phyloP scores from a whole-genome alignment of 1,140 invertebrate species.

The Papilio machaon region DNA sequence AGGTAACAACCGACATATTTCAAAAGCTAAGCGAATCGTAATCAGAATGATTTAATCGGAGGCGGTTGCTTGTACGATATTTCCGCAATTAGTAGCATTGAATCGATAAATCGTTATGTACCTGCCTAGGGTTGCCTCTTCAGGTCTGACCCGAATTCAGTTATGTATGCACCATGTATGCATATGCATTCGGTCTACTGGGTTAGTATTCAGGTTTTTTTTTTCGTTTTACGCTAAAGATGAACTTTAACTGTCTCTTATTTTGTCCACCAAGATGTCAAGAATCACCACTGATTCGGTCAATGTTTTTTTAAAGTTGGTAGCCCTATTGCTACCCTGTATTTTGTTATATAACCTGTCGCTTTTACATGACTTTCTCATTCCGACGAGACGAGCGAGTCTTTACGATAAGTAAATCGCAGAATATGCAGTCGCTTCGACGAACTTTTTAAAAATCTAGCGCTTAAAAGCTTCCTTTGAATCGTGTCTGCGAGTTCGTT shows the following conservation, averaged over 20 bases:
- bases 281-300: too few relatives aligned
- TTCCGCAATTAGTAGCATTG: constrained; percentile 24
- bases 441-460: constrained; percentile 27
- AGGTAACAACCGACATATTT: constrained; percentile 2
- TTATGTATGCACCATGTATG: too few relatives aligned
- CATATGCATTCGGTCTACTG: neutral
- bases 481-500: constrained; percentile 30
- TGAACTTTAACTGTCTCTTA: neutral
- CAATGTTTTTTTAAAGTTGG: neutral
- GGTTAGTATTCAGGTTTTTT: neutral
- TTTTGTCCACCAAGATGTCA: neutral
- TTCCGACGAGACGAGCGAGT: neutral
- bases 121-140: neutral
- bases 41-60: constrained; percentile 9
- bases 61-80: constrained; percentile 13
- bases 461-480: constrained; percentile 32
- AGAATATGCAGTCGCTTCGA: constrained; percentile 10
- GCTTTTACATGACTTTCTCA: constrained; percentile 22
- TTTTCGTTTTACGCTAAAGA: neutral
- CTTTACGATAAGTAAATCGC: constrained; percentile 16
- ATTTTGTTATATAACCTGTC: constrained; percentile 17
- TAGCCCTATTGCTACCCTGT: constrained; percentile 1
- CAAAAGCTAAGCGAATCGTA: constrained; percentile 8
- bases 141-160: neutral
- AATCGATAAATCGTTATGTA: constrained; percentile 21